A percentile compares a stretch with the other conserved stretches of the same genome.
Evolutionary conservation across 2,888 invertebrate genomes (phyloP).

Genomic region (Drosophila kanekoi): DNA sequence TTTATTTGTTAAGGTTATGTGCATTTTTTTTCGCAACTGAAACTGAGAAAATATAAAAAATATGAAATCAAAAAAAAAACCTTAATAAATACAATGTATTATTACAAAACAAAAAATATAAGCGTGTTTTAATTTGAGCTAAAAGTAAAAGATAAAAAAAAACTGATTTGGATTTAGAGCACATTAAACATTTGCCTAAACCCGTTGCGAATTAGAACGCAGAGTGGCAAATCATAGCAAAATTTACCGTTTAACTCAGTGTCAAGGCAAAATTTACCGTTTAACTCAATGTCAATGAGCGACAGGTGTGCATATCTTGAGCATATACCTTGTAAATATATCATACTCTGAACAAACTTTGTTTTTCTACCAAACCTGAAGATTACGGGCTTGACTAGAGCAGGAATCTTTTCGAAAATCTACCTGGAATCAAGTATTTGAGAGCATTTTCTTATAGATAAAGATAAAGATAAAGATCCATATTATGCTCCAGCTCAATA

Average conservation of each 20-base stretch:
- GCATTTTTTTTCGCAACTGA: constrained; percentile 16
- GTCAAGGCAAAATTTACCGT: too few relatives aligned
- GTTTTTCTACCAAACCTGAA: too few relatives aligned
- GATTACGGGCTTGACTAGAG: too few relatives aligned
- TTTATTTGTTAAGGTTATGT: constrained; percentile 53
- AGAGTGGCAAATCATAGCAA: not conserved
- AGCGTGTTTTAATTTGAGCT: constrained; percentile 6
- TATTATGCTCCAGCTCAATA: too few relatives aligned
- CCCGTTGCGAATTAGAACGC: not conserved
- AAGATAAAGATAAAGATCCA: too few relatives aligned
- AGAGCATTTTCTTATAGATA: too few relatives aligned
- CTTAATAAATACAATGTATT: constrained; percentile 28
- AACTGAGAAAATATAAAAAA: constrained; percentile 12
- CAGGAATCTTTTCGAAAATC: too few relatives aligned
- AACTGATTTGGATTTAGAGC: not conserved
- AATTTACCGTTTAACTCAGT: too few relatives aligned
- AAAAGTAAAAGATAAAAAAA: not conserved
- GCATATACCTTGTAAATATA: not conserved
- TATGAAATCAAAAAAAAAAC: constrained; percentile 2
- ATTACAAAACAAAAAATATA: constrained; percentile 1
- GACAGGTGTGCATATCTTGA: too few relatives aligned
- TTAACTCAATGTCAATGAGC: too few relatives aligned
- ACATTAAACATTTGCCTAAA: not conserved
- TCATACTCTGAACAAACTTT: too few relatives aligned
- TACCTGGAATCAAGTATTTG: too few relatives aligned